Evolutionary conservation across 2,797 vertebrate genomes (phyloP).

Genomic region (Apodemus agrarius): DNA sequence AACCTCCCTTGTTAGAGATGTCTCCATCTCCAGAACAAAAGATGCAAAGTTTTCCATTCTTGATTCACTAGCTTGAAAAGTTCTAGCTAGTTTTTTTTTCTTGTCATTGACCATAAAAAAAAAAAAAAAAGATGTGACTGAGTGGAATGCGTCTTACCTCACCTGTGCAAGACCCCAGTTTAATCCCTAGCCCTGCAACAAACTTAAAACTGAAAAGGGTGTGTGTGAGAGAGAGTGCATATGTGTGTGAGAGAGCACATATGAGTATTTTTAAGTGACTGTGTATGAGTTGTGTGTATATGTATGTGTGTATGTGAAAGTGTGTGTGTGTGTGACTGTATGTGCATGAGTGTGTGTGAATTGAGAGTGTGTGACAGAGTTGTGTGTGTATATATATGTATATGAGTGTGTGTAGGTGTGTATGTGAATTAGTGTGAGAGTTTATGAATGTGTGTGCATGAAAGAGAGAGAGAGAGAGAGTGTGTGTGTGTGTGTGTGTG

Average conservation of each 20-base stretch:
- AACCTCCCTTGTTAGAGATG: background rate
- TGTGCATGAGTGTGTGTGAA: background rate
- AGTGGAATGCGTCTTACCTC: background rate
- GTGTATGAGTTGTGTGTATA: background rate
- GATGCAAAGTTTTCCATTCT: background rate
- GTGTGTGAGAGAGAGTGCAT: background rate
- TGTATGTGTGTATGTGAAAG: background rate
- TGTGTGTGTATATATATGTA: background rate
- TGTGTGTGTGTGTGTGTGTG: background rate
- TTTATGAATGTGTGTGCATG: background rate
- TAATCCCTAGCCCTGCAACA: background rate
- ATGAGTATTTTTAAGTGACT: background rate
- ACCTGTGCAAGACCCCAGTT: background rate
- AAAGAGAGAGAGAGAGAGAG: no score
- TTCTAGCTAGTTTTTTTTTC: background rate
- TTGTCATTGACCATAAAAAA: background rate
- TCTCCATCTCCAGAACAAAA: background rate
- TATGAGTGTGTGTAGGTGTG: background rate
- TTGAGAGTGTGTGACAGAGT: no score
- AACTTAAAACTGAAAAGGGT: background rate
- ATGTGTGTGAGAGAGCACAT: background rate
- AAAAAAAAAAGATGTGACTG: no score
- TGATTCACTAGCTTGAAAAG: constrained; percentile 24
- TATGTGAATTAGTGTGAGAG: background rate
- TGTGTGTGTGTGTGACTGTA: background rate